Evolutionary conservation across 1,140 invertebrate genomes (phyloP).

Genomic region (Psilanteris sp.): DNA sequence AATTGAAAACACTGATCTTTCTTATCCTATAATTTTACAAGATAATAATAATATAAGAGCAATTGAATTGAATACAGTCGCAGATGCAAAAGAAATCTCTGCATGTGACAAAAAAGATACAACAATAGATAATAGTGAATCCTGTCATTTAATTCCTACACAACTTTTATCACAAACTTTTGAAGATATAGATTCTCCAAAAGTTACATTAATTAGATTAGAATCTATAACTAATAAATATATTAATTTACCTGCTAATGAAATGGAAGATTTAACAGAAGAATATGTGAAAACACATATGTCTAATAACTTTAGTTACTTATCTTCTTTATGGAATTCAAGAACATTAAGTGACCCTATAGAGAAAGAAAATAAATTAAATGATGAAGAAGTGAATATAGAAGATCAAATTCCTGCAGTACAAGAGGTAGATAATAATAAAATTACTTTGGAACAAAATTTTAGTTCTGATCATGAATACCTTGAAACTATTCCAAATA

Average conservation of each 20-base stretch:
- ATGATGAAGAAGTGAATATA: conserved; percentile 2
- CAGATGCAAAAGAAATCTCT: too few species aligned
- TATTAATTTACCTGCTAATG: conserved; percentile 12
- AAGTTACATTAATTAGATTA: conserved; percentile 48
- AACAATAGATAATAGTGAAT: not conserved
- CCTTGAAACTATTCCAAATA: too few species aligned
- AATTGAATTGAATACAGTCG: too few species aligned
- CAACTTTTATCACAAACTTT: not conserved
- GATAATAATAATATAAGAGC: too few species aligned
- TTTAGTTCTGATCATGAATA: conserved; percentile 1
- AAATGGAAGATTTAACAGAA: conserved; percentile 38
- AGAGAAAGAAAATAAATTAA: too few species aligned
- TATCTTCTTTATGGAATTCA: conserved; percentile 38
- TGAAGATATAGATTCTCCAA: conserved; percentile 17
- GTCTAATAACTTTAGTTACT: conserved; percentile 24
- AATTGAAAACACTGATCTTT: too few species aligned
- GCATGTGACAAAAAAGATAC: not conserved
- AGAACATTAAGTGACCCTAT: too few species aligned
- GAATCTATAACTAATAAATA: conserved; percentile 39
- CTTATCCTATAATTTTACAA: too few species aligned
- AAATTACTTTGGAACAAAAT: too few species aligned
- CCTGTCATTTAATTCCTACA: not conserved
- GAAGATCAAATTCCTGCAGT: too few species aligned
- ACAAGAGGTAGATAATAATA: too few species aligned
- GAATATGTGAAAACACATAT: conserved; percentile 42